phyloP scores from a whole-genome alignment of 2,797 vertebrate genomes.

The Falco berigora region DNA sequence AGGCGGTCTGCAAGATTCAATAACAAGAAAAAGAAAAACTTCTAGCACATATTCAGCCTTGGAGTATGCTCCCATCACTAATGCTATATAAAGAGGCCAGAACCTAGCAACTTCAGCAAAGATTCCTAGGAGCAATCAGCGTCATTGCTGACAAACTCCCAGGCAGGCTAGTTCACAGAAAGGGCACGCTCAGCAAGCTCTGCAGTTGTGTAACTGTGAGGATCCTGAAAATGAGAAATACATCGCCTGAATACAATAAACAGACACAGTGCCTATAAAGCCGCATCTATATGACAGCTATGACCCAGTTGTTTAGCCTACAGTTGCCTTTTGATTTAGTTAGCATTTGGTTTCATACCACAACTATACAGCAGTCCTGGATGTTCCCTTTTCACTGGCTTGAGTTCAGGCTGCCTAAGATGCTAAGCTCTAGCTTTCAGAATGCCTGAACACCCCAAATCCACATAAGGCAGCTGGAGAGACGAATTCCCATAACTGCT shows the following conservation, averaged over 20 bases:
- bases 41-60: background rate
- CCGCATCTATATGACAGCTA: background rate
- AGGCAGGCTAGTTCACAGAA: background rate
- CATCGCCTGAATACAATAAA: background rate
- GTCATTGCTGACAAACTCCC: background rate
- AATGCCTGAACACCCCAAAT: background rate
- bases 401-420: background rate
- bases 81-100: background rate
- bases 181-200: background rate
- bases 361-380: background rate
- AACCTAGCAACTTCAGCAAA: slow-evolving; percentile 5
- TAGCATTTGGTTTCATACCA: background rate
- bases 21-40: background rate
- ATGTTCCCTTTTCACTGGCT: background rate
- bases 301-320: background rate
- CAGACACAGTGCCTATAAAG: background rate
- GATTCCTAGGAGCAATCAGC: background rate
- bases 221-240: background rate
- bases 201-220: background rate
- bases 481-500: background rate
- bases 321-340: background rate
- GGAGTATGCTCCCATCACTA: background rate
- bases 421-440: background rate
- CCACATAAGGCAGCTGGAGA: background rate
- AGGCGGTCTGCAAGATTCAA: background rate